Conservation (phyloP, 2,113 vertebrate genomes). For the Propithecus coquereli region DNA sequence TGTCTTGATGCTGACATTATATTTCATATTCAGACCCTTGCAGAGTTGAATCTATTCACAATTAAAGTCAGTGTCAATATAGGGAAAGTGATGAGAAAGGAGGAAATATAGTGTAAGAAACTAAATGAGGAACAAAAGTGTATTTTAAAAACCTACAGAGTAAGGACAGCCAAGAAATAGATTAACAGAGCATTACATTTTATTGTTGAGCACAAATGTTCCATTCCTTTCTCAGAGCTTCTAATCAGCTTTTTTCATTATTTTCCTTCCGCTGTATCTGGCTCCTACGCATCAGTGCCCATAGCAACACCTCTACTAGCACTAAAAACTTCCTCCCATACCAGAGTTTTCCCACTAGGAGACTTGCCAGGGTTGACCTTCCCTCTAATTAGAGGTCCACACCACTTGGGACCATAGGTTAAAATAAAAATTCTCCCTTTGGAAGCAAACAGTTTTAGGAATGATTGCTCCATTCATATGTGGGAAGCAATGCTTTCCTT, state of each 20-base stretch:
- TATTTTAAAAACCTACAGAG: slow-evolving; percentile 77
- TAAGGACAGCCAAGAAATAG: slow-evolving; percentile 80
- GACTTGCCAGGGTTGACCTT: slow-evolving; percentile 65
- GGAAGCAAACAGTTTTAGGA: slow-evolving; percentile 72
- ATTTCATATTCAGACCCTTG: slow-evolving; percentile 35
- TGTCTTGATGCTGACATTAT: slow-evolving; percentile 54
- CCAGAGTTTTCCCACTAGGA: slow-evolving; percentile 49
- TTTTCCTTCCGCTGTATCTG: slow-evolving; percentile 77
- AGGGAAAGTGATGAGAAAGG: slow-evolving; percentile 47
- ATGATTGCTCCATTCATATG: slow-evolving; percentile 54
- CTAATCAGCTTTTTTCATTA: slow-evolving; percentile 85
- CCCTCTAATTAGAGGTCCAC: slow-evolving; percentile 65
- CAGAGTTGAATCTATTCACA: slow-evolving; percentile 52
- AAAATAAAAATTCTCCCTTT: slow-evolving; percentile 75
- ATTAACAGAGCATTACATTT: slow-evolving; percentile 83
- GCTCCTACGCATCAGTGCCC: slow-evolving; percentile 75
- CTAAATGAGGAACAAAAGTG: slow-evolving; percentile 73
- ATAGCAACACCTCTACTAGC: slow-evolving; percentile 71
- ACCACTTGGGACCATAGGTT: slow-evolving; percentile 42
- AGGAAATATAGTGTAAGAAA: slow-evolving; percentile 45
- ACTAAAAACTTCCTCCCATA: slow-evolving; percentile 65
- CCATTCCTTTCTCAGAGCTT: slow-evolving; percentile 79
- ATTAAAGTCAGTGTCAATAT: slow-evolving; percentile 62
- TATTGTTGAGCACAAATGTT: slow-evolving; percentile 83
- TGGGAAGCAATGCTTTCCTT: slow-evolving; percentile 2